These are phyloP conservation scores for Araneus ventricosus DNA, from an alignment of 1,140 invertebrate genomes.

Conservation along the genomic window DNA sequence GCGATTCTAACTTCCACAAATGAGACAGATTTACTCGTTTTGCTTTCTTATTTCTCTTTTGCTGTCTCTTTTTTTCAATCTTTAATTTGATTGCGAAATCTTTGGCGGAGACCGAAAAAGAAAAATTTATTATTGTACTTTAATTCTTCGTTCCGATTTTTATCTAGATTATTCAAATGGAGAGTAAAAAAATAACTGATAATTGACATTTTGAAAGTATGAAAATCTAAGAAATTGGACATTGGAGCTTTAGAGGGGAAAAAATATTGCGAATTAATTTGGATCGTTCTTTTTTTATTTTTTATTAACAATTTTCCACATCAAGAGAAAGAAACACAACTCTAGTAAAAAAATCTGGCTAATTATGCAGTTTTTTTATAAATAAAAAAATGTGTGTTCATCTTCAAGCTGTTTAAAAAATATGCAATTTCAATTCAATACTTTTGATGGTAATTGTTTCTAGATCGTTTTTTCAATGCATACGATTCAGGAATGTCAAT, in stretches of 20 bases:
- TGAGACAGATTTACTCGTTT: neutral
- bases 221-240: constrained; percentile 8
- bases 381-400: neutral
- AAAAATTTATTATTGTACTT: constrained; percentile 7
- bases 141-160: neutral
- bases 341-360: neutral
- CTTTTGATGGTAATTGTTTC: neutral
- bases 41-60: neutral
- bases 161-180: neutral
- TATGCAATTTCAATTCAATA: neutral
- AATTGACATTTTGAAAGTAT: constrained; percentile 7
- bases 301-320: neutral
- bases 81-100: constrained; percentile 19
- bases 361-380: neutral
- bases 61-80: neutral
- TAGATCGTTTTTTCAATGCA: neutral
- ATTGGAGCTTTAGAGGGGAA: neutral
- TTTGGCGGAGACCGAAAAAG: neutral
- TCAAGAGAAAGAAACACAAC: neutral
- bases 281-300: neutral
- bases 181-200: neutral
- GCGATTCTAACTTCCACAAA: constrained; percentile 14
- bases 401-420: neutral
- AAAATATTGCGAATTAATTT: constrained; percentile 17
- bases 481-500: too few species aligned